Conservation (phyloP, 2,113 vertebrate genomes). For the Antennarius striatus region DNA sequence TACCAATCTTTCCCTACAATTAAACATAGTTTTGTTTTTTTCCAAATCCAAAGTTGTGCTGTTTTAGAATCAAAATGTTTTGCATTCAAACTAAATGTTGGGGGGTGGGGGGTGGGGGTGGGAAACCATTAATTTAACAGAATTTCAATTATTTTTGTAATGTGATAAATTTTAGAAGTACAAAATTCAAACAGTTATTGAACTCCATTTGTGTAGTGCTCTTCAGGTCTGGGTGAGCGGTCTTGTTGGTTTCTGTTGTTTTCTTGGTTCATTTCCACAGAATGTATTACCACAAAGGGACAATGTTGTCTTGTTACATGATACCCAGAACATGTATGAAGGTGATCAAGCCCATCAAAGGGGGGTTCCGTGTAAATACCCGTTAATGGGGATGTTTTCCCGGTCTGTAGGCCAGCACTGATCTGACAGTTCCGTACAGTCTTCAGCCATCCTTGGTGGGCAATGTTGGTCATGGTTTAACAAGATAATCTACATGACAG, state of each 20-base stretch:
- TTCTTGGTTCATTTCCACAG: background rate
- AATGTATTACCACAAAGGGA: slow-evolving; percentile 15
- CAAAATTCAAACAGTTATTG: too few relatives aligned
- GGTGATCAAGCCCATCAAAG: slow-evolving; percentile 25
- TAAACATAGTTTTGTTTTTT: too few relatives aligned
- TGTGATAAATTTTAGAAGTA: too few relatives aligned
- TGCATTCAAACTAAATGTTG: too few relatives aligned
- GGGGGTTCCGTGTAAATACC: slow-evolving; percentile 22
- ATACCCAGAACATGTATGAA: slow-evolving; percentile 31
- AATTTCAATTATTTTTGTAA: too few relatives aligned
- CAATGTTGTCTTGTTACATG: slow-evolving; percentile 33
- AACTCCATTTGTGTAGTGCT: too few relatives aligned
- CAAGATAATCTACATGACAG: slow-evolving; percentile 62
- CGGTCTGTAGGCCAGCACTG: slow-evolving; percentile 13
- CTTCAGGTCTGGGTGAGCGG: too few relatives aligned
- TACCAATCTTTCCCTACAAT: too few relatives aligned
- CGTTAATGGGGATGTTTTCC: slow-evolving; percentile 13
- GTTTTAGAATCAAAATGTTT: too few relatives aligned
- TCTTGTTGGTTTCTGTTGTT: background rate
- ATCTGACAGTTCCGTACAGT: slow-evolving; percentile 9
- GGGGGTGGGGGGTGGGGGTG: too few relatives aligned
- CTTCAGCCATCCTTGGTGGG: slow-evolving; percentile 71
- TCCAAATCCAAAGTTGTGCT: too few relatives aligned
- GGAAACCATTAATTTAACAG: too few relatives aligned
- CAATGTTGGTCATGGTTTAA: slow-evolving; percentile 41